Conservation (phyloP, 2,888 invertebrate species). For the Cloeon dipterum region DNA sequence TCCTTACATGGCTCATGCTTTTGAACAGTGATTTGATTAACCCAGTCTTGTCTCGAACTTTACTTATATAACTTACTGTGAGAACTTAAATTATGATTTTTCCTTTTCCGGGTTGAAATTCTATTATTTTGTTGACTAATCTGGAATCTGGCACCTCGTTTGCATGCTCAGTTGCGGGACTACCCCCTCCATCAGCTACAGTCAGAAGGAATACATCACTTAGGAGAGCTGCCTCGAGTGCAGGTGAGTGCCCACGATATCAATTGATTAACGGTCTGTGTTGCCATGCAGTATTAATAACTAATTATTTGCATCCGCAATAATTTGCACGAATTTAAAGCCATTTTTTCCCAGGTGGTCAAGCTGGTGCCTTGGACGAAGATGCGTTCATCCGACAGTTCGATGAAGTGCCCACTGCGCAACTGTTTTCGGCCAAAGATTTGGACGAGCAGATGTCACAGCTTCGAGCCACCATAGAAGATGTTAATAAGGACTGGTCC, state of each 20-base stretch:
- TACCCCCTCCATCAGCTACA: background rate
- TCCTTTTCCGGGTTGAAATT: no score
- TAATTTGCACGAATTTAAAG: background rate
- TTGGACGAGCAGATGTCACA: constrained; percentile 57
- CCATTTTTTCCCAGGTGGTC: constrained; percentile 5
- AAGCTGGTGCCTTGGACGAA: constrained; percentile 58
- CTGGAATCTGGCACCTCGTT: no score
- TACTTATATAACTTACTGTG: no score
- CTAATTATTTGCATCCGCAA: background rate
- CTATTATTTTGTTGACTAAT: no score
- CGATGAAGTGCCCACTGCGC: constrained; percentile 57
- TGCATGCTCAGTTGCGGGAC: background rate
- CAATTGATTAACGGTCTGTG: background rate
- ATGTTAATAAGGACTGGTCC: constrained; percentile 79
- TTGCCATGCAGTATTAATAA: background rate
- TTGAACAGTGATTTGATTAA: no score
- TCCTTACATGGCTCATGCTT: no score
- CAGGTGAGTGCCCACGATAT: background rate
- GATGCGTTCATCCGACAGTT: constrained; percentile 72
- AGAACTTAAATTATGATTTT: no score
- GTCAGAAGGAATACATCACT: background rate
- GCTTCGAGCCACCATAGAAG: constrained; percentile 49
- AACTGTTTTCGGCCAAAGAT: constrained; percentile 62
- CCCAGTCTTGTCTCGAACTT: no score
- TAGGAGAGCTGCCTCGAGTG: background rate